phyloP scores from a whole-genome alignment of 1,140 invertebrate species.

The Heliconius melpomene region DNA sequence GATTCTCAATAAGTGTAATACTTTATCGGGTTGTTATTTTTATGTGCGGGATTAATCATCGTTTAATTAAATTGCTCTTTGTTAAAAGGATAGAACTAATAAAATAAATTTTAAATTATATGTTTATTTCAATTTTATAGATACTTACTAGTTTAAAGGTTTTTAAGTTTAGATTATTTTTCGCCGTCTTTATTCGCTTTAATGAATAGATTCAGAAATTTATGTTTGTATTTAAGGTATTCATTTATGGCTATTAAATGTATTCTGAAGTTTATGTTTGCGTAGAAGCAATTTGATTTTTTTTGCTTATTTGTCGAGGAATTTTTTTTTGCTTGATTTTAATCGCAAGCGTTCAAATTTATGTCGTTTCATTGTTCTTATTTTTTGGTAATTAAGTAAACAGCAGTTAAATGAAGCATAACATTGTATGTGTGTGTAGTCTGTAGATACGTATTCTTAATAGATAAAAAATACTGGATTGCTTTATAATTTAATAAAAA shows the following conservation, averaged over 20 bases:
- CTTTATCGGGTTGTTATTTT: slow-evolving; percentile 25
- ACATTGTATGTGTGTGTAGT: too few relatives aligned
- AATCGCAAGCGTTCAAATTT: too few relatives aligned
- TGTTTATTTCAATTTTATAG: slow-evolving; percentile 37
- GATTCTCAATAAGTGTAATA: slow-evolving; percentile 31
- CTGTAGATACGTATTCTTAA: too few relatives aligned
- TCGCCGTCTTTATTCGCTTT: neutral
- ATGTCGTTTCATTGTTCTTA: too few relatives aligned
- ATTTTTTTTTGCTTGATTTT: too few relatives aligned
- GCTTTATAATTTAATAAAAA: too few relatives aligned
- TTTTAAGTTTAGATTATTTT: neutral
- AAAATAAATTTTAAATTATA: slow-evolving; percentile 25
- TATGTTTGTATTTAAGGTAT: neutral
- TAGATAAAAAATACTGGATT: too few relatives aligned
- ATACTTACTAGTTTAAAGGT: neutral
- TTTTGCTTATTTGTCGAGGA: too few relatives aligned
- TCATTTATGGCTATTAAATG: neutral
- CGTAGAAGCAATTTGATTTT: too few relatives aligned
- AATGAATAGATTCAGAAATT: neutral
- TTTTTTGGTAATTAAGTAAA: too few relatives aligned
- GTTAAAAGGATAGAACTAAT: slow-evolving; percentile 23
- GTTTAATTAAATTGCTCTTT: slow-evolving; percentile 32
- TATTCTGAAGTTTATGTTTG: neutral
- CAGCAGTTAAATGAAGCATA: too few relatives aligned
- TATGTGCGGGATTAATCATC: slow-evolving; percentile 32